These are phyloP conservation scores for Parapsyche elsis DNA, from an alignment of 1,140 invertebrate species.

Conservation along the genomic window DNA sequence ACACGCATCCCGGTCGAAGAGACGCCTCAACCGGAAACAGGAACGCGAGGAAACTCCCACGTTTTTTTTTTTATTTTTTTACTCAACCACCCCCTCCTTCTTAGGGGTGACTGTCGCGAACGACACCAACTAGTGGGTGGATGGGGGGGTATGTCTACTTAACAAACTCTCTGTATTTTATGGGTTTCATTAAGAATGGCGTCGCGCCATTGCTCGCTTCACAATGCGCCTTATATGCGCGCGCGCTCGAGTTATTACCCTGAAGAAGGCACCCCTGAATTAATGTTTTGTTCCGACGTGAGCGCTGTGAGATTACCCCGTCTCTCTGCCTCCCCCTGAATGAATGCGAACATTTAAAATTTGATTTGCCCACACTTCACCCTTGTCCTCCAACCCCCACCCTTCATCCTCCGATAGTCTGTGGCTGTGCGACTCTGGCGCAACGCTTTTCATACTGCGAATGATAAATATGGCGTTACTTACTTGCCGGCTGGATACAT, in stretches of 20 bases:
- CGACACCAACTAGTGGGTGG: constrained; percentile 46
- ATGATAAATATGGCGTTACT: constrained; percentile 16
- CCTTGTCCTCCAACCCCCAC: neutral
- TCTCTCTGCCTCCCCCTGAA: neutral
- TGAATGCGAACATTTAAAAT: constrained; percentile 52
- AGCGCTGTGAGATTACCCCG: constrained; percentile 47
- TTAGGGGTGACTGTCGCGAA: constrained; percentile 3
- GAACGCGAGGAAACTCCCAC: neutral
- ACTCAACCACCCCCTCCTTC: neutral
- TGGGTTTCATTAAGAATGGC: constrained; percentile 57
- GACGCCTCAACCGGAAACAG: neutral
- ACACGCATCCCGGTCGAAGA: constrained; percentile 42
- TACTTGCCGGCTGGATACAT: neutral
- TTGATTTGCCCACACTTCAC: constrained; percentile 29
- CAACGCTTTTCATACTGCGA: neutral
- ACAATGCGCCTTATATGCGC: constrained; percentile 54
- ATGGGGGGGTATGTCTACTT: constrained; percentile 54
- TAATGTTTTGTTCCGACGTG: constrained; percentile 53
- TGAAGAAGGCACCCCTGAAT: constrained; percentile 53
- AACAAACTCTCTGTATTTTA: constrained; percentile 57
- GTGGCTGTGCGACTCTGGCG: neutral
- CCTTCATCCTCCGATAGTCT: neutral
- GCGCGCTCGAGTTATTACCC: constrained; percentile 51
- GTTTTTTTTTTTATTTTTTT: constrained; percentile 48
- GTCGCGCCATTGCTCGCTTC: constrained; percentile 54